These are phyloP conservation scores for Ommatoiulus sabulosus DNA, from an alignment of 2,888 invertebrate genomes.

Conservation along the genomic window DNA sequence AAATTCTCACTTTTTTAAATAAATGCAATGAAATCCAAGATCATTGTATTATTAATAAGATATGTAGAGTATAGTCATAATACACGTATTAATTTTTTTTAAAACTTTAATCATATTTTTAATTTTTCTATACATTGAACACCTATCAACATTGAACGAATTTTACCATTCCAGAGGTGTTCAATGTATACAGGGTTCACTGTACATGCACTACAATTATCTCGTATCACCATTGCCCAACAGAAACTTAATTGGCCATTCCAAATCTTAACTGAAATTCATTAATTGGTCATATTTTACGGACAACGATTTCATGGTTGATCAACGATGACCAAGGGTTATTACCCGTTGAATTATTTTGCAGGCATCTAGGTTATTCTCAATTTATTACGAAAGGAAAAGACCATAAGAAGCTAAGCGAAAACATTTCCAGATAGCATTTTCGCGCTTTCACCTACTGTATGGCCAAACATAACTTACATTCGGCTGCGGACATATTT, in stretches of 20 bases:
- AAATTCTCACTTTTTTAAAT: too few species aligned
- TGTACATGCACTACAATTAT: too few species aligned
- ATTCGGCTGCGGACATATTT: not conserved
- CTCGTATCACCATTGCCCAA: too few species aligned
- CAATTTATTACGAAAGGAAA: not conserved
- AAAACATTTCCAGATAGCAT: slow-evolving; percentile 14
- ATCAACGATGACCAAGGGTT: not conserved
- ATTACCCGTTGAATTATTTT: not conserved
- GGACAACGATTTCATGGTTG: not conserved
- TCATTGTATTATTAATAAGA: too few species aligned
- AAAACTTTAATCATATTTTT: too few species aligned
- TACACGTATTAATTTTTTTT: too few species aligned
- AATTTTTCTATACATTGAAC: too few species aligned
- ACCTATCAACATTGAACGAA: too few species aligned
- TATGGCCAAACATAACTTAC: not conserved
- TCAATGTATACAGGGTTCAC: too few species aligned
- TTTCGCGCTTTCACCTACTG: not conserved
- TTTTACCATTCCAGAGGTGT: too few species aligned
- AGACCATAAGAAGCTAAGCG: not conserved
- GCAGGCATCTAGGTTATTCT: not conserved
- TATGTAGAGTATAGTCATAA: too few species aligned
- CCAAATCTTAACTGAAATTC: not conserved
- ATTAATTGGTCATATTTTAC: not conserved
- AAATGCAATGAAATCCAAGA: too few species aligned
- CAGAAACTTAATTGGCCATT: not conserved